Evolutionary conservation across 2,888 invertebrate genomes (phyloP).

Genomic region (Drosophila mulleri): DNA sequence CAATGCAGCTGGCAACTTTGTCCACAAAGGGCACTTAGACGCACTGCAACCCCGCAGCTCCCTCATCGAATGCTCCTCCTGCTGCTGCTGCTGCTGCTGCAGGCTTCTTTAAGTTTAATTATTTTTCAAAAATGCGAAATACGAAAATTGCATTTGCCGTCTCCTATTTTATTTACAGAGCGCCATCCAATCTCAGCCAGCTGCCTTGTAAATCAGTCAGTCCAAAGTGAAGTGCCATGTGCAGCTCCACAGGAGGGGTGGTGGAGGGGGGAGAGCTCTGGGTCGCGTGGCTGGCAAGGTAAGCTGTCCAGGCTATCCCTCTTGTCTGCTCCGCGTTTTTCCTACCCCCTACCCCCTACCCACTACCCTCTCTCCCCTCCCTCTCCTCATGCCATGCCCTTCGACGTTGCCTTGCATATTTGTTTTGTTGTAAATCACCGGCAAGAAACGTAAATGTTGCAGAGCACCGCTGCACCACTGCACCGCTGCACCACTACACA

Average conservation of each 20-base stretch:
- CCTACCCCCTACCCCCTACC: no score
- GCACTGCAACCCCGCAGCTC: not conserved
- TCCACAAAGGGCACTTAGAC: conserved; percentile 46
- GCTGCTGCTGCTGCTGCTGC: conserved; percentile 5
- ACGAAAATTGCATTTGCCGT: conserved; percentile 79
- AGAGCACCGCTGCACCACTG: conserved; percentile 29
- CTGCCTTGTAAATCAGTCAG: conserved; percentile 82
- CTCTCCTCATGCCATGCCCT: not conserved
- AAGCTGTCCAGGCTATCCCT: conserved; percentile 32
- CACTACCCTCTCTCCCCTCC: no score
- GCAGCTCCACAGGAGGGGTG: not conserved
- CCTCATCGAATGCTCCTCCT: not conserved
- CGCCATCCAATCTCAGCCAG: conserved; percentile 80
- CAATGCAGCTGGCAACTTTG: conserved; percentile 67
- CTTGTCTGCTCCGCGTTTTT: not conserved
- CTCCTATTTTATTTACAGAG: conserved; percentile 81
- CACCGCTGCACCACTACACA: conserved; percentile 69
- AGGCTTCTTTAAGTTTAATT: conserved; percentile 76
- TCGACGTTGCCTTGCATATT: conserved; percentile 60
- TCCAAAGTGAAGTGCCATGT: conserved; percentile 38
- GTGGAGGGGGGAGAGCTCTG: not conserved
- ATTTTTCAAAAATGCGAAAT: conserved; percentile 77
- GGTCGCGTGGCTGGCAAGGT: conserved; percentile 50
- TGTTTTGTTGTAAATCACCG: conserved; percentile 83
- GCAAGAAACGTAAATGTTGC: conserved; percentile 68